Evolutionary conservation across 1,140 invertebrate genomes (phyloP).

Genomic region (Anthonomus grandis): DNA sequence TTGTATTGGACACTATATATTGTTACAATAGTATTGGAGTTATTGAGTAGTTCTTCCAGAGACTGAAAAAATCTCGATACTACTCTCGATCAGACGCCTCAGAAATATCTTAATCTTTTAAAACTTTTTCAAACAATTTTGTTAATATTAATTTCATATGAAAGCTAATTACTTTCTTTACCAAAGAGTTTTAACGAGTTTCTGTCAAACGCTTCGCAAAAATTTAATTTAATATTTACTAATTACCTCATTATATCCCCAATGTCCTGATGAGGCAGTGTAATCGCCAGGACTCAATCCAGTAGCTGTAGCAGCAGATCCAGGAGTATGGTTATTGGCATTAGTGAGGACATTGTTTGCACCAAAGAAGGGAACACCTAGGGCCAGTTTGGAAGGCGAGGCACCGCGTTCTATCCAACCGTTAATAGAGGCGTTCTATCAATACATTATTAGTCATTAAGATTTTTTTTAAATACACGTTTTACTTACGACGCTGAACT

Average conservation of each 20-base stretch:
- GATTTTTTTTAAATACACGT: background rate
- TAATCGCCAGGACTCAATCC: slow-evolving; percentile 65
- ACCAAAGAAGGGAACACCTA: slow-evolving; percentile 66
- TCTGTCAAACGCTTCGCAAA: no score
- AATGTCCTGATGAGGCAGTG: slow-evolving; percentile 63
- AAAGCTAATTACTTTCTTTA: no score
- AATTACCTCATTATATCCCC: slow-evolving; percentile 80
- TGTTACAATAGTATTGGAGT: no score
- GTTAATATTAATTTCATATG: no score
- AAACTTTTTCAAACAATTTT: no score
- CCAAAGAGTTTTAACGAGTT: no score
- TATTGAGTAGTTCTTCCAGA: no score
- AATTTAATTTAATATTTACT: no score
- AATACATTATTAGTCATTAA: slow-evolving; percentile 2
- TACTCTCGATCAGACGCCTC: no score
- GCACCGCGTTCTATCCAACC: slow-evolving; percentile 48
- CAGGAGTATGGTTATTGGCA: slow-evolving; percentile 51
- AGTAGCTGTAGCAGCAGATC: slow-evolving; percentile 52
- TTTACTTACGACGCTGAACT: slow-evolving; percentile 19
- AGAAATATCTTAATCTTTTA: no score
- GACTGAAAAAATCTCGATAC: no score
- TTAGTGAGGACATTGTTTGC: slow-evolving; percentile 59
- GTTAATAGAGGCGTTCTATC: slow-evolving; percentile 42
- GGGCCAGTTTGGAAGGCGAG: slow-evolving; percentile 58
- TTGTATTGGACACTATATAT: no score